These are phyloP conservation scores for Pseudorhombus dupliciocellatus DNA, from an alignment of 2,113 vertebrate species.

Conservation along the genomic window DNA sequence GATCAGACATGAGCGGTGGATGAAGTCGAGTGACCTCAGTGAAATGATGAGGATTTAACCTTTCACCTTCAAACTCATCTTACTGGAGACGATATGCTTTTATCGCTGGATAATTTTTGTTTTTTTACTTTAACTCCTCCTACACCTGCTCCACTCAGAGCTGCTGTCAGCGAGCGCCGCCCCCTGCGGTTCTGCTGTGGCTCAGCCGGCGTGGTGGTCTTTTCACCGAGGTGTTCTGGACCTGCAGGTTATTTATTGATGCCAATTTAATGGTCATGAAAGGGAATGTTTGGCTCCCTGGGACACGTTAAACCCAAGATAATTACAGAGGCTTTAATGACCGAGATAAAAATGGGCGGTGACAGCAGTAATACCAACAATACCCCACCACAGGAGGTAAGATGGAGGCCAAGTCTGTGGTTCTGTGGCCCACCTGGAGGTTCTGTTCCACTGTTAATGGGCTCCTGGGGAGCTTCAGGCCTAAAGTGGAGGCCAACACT, in stretches of 20 bases:
- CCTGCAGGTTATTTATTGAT: conserved; percentile 33
- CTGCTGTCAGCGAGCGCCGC: too few species aligned
- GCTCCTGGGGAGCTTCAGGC: conserved; percentile 17
- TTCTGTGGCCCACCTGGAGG: conserved; percentile 28
- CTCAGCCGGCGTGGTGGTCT: neutral
- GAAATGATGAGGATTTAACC: too few species aligned
- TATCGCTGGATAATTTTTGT: too few species aligned
- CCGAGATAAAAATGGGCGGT: conserved; percentile 28
- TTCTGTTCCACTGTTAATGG: conserved; percentile 37
- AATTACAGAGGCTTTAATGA: conserved; percentile 65
- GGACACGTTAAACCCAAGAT: conserved; percentile 51
- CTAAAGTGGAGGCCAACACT: conserved; percentile 28
- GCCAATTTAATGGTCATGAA: conserved; percentile 45
- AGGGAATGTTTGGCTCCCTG: conserved; percentile 46
- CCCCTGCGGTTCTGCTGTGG: neutral
- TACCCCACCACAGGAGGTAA: conserved; percentile 20
- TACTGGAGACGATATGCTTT: too few species aligned
- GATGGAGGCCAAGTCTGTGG: conserved; percentile 29
- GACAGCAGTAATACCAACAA: conserved; percentile 47
- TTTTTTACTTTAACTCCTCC: too few species aligned
- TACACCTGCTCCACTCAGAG: too few species aligned
- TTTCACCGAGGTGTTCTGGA: neutral
- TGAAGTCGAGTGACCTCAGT: too few species aligned
- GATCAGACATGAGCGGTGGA: too few species aligned
- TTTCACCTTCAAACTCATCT: too few species aligned